Evolutionary conservation across 2,888 invertebrate genomes (phyloP).

Genomic region (Hoplodrina blanda): DNA sequence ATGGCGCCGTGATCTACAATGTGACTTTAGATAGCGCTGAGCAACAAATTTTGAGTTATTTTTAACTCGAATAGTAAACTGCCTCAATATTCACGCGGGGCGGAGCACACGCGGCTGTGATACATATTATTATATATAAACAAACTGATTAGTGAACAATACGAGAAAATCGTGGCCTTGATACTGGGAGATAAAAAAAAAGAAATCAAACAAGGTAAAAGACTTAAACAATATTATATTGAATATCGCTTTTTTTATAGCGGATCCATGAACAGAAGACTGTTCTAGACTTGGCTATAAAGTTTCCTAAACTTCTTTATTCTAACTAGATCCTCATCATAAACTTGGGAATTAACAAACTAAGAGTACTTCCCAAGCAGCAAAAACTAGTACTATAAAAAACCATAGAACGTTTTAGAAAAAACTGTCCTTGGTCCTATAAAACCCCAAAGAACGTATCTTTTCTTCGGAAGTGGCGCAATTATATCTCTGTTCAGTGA

Average conservation of each 20-base stretch:
- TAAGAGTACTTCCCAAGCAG: no score
- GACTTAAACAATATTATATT: neutral
- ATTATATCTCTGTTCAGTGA: no score
- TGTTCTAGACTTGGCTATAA: neutral
- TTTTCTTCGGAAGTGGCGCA: no score
- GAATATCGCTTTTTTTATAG: neutral
- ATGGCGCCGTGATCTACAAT: slow-evolving; percentile 14
- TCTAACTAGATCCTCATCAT: neutral
- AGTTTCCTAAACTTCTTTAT: no score
- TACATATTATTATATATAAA: neutral
- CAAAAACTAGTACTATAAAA: no score
- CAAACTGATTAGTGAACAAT: neutral
- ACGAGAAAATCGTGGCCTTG: neutral
- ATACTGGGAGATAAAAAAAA: neutral
- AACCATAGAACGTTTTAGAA: no score
- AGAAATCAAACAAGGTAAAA: neutral
- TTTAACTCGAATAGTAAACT: slow-evolving; percentile 9
- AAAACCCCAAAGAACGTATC: no score
- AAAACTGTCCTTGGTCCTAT: no score
- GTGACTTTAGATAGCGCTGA: slow-evolving; percentile 16
- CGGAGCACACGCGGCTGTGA: slow-evolving; percentile 1
- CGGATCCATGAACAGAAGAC: neutral
- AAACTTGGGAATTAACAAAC: neutral
- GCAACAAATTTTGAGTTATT: slow-evolving; percentile 18
- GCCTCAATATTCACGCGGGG: neutral